These are phyloP conservation scores for Hippopotamyrus pictus DNA, from an alignment of 2,797 vertebrate species.

Conservation along the genomic window DNA sequence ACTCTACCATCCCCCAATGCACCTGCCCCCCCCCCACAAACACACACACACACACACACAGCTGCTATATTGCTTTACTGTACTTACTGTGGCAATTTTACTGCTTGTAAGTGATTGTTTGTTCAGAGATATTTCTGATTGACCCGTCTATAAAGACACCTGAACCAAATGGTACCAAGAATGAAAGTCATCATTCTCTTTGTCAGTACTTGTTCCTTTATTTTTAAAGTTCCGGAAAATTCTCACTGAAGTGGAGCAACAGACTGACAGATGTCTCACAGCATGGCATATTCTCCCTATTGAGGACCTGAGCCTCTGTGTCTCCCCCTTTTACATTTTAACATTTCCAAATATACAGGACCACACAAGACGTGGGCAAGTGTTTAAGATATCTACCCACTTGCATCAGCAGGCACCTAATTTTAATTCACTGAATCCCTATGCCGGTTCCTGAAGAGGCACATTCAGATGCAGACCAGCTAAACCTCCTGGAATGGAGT, in stretches of 20 bases:
- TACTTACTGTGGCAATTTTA: background rate
- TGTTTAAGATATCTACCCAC: background rate
- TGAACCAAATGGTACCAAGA: background rate
- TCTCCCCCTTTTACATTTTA: background rate
- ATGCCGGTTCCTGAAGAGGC: background rate
- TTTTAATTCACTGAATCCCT: background rate
- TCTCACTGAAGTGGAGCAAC: background rate
- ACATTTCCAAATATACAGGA: background rate
- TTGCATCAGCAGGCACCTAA: background rate
- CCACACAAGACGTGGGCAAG: background rate
- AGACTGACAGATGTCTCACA: background rate
- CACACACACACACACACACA: no score
- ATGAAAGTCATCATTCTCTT: background rate
- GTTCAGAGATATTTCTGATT: background rate
- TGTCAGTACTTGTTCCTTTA: background rate
- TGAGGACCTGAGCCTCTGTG: background rate
- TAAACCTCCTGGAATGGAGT: background rate
- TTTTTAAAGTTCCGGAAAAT: background rate
- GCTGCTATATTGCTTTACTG: background rate
- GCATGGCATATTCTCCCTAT: background rate
- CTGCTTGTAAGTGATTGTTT: background rate
- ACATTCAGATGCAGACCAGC: background rate
- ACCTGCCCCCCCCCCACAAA: no score
- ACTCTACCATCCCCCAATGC: no score
- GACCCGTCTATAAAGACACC: background rate